A percentile compares a stretch with the other conserved stretches of the same genome.
Conservation (phyloP, 2,113 vertebrate genomes). For the Thalassarche chlororhynchos region DNA sequence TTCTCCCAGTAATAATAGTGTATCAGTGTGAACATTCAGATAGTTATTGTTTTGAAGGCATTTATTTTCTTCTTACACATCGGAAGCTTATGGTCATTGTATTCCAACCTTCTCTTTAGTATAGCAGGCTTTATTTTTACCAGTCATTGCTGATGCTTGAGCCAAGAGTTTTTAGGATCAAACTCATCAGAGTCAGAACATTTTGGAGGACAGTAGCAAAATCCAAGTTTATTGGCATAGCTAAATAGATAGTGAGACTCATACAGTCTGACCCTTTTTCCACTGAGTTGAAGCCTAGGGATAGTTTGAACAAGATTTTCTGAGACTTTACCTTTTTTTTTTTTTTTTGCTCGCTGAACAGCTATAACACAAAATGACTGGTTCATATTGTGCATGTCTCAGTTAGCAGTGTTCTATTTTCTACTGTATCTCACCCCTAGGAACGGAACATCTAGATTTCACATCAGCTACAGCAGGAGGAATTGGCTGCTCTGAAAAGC, state of each 20-base stretch:
- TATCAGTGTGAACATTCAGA: neutral
- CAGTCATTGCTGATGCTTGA: neutral
- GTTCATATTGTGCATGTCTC: neutral
- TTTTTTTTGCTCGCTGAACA: neutral
- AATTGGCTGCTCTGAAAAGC: neutral
- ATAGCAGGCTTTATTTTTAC: neutral
- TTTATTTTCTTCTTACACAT: neutral
- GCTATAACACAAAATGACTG: neutral
- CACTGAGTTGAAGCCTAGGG: neutral
- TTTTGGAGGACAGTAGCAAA: neutral
- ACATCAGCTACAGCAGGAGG: neutral
- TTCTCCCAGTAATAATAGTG: neutral
- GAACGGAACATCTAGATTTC: neutral
- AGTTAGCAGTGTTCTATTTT: neutral
- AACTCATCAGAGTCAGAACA: neutral
- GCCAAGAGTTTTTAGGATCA: neutral
- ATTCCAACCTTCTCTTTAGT: neutral
- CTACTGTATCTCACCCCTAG: neutral
- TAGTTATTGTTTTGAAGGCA: neutral
- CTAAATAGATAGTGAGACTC: neutral
- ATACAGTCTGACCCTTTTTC: neutral
- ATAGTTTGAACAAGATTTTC: neutral
- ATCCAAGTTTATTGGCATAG: neutral
- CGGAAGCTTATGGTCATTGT: neutral
- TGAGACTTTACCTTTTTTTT: neutral